These are phyloP conservation scores for Oenanthe melanoleuca DNA, from an alignment of 2,113 vertebrate species.

Conservation along the genomic window DNA sequence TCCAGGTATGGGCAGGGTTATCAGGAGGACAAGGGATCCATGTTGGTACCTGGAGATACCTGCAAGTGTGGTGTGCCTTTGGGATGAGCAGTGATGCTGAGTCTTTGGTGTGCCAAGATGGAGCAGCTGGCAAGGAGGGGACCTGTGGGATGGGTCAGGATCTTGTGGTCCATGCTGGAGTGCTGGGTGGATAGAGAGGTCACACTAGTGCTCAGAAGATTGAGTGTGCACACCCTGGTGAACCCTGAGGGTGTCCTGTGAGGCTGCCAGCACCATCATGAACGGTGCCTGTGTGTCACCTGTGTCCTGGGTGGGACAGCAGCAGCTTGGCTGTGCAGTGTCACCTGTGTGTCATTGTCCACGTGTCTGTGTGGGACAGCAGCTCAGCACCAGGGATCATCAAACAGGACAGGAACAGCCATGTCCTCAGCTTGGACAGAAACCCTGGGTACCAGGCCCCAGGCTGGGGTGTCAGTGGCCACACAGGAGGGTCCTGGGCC, in stretches of 20 bases:
- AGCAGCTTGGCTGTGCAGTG: neutral
- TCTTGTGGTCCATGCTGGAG: neutral
- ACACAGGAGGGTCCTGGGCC: too few relatives aligned
- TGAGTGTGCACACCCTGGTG: accelerated
- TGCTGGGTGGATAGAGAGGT: neutral
- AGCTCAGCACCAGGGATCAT: neutral
- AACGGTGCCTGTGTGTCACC: too few relatives aligned
- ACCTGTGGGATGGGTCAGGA: neutral
- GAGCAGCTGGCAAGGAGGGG: neutral
- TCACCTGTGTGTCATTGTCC: neutral
- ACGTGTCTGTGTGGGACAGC: neutral
- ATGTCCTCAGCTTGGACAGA: neutral
- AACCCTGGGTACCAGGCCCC: neutral
- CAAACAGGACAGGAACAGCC: neutral
- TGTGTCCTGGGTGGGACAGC: accelerated
- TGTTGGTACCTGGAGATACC: neutral
- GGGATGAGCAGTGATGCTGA: neutral
- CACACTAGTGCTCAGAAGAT: accelerated
- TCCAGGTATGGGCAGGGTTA: neutral
- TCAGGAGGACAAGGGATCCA: neutral
- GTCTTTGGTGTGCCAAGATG: neutral
- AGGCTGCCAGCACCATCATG: neutral
- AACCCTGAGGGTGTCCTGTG: accelerated
- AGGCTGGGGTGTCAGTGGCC: neutral
- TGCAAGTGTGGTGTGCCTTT: neutral